Base-by-base conservation (phyloP, 1,140 invertebrate genomes). In the Chlorops oryzae region DNA sequence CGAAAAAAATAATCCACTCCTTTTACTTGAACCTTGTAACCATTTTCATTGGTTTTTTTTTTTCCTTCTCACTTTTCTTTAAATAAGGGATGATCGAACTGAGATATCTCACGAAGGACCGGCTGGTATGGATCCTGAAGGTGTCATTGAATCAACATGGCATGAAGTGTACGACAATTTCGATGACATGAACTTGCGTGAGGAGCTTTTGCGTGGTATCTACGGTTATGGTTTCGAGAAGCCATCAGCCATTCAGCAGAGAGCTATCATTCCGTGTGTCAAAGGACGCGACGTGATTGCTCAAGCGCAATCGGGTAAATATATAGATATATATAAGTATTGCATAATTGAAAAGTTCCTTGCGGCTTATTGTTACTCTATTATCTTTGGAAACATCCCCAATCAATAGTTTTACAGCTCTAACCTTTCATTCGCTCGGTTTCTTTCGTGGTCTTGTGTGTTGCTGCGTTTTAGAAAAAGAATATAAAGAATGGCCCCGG, bases 211-310 rank as follows among this genome's bases (percentile, higher is more conserved):
- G 3, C 79, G 95, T 73, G 95, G 95, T 74, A 97, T 98, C 58
- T 98, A 96, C 75, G 91, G 90, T 54, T 98, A 97, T 80, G 96
- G 96, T 83, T 98, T 98, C 80, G 95, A 98, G 74, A 96, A 96
- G 71, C 96, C 96, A 49, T 98, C 95, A 7, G 93, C 95, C 58
- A 98, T 98, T 74, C 96, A 98, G 72, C 93, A 97, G 70, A 81
- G 95, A 64, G 95, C 95, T 56, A 98, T 98, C 66, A 83, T 96
- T 65, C 96, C 95, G 21, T 97, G 92, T 73, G 88, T 96, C 51
- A 85, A 84, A 76, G 91, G 91, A 41, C 84, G 82, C 61, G 94
- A 98, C 78, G 94, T 96, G 13, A 98, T 98, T 76, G 94, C 94
- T 61, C 95, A 98, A 75, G 95, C 95, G 50, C 92, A 96, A 75